Percentiles rank a stretch among this genome's conserved stretches.
These are phyloP conservation scores for Cryptotis parvus DNA, from an alignment of 2,113 vertebrate species.

Conservation along the genomic window DNA sequence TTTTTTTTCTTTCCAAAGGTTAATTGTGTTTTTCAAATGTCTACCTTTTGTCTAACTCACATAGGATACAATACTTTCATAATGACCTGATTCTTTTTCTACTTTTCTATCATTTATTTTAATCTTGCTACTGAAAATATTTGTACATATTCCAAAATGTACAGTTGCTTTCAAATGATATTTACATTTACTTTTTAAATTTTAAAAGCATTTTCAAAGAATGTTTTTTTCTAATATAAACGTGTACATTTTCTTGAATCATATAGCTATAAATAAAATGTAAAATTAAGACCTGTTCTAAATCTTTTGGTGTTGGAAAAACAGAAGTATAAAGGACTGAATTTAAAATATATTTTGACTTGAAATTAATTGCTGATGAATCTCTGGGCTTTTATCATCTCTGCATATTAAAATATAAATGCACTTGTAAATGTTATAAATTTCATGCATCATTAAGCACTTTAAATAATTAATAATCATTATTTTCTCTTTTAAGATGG, in stretches of 20 bases:
- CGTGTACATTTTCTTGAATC: constrained; percentile 38
- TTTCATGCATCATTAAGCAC: constrained; percentile 75
- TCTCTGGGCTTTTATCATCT: constrained; percentile 62
- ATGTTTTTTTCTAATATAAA: constrained; percentile 38
- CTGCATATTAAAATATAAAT: constrained; percentile 63
- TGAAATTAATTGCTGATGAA: constrained; percentile 68
- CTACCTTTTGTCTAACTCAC: constrained; percentile 54
- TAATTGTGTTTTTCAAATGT: constrained; percentile 74
- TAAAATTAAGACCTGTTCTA: neutral
- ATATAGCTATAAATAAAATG: constrained; percentile 30
- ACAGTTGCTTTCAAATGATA: constrained; percentile 28
- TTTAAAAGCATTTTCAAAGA: constrained; percentile 23
- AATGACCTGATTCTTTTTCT: constrained; percentile 54
- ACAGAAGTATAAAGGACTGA: neutral
- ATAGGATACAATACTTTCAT: constrained; percentile 53
- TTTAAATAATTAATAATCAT: constrained; percentile 83
- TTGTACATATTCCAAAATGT: constrained; percentile 64
- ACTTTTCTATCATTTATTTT: constrained; percentile 71
- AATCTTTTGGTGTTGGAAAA: constrained; percentile 49
- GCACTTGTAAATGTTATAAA: constrained; percentile 67
- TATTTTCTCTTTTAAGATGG: constrained; percentile 74
- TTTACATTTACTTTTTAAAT: constrained; percentile 67
- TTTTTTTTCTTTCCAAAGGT: constrained; percentile 69
- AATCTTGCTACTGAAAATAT: constrained; percentile 56
- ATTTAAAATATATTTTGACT: constrained; percentile 72